Conservation (phyloP, 2,888 invertebrate genomes). For the Limenitis camilla region DNA sequence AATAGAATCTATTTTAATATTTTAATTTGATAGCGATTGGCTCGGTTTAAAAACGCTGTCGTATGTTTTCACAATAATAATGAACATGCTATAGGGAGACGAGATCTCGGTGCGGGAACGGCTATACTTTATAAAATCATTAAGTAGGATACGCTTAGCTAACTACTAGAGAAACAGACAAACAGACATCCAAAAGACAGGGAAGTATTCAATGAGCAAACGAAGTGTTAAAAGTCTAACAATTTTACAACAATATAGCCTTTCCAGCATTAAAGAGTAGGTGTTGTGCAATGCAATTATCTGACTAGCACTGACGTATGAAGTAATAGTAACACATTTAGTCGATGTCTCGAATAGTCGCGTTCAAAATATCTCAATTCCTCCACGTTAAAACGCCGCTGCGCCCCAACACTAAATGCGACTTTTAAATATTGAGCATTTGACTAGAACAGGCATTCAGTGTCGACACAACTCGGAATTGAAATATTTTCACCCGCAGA, state of each 20-base stretch:
- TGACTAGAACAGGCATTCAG: conserved; percentile 39
- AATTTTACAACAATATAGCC: conserved; percentile 60
- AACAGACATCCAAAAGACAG: conserved; percentile 46
- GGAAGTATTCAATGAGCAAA: conserved; percentile 70
- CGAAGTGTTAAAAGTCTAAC: conserved; percentile 42
- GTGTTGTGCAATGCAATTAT: conserved; percentile 45
- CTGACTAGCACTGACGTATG: conserved; percentile 49
- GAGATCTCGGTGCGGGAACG: conserved; percentile 23
- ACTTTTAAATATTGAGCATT: conserved; percentile 60
- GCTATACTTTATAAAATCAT: conserved; percentile 59
- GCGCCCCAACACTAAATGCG: conserved; percentile 41
- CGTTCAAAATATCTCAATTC: conserved; percentile 48
- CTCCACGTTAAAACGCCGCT: conserved; percentile 20
- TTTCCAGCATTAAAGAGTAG: conserved; percentile 41
- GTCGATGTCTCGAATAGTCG: conserved; percentile 67
- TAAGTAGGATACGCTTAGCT: conserved; percentile 45
- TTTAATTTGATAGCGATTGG: conserved; percentile 17
- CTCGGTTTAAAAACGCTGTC: conserved; percentile 26
- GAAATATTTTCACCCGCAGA: conserved; percentile 54
- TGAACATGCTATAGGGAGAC: conserved; percentile 45
- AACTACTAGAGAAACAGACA: conserved; percentile 58
- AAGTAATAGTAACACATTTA: conserved; percentile 69
- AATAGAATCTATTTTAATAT: conserved; percentile 19
- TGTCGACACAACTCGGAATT: conserved; percentile 25
- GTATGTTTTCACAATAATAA: conserved; percentile 43